These are phyloP conservation scores for Anastrepha ludens DNA, from an alignment of 1,140 invertebrate genomes.

Conservation along the genomic window DNA sequence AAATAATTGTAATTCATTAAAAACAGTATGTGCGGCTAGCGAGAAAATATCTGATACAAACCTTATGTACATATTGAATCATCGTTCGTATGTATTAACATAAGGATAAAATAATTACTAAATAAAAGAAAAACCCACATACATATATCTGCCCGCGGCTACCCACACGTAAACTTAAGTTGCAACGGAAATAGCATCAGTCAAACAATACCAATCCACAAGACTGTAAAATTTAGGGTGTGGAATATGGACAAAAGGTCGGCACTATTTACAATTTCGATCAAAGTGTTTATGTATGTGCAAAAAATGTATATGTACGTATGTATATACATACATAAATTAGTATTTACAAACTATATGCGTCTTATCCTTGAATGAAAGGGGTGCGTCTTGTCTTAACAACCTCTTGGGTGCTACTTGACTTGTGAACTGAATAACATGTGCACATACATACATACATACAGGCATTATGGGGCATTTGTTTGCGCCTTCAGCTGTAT, in stretches of 20 bases:
- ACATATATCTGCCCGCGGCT: background rate
- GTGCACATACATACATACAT: background rate
- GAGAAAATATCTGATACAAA: too few species aligned
- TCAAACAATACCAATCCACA: background rate
- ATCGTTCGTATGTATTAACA: background rate
- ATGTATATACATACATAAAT: background rate
- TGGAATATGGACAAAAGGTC: background rate
- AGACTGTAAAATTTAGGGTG: slow-evolving; percentile 2
- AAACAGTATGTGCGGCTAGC: background rate
- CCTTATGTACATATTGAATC: background rate
- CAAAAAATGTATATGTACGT: background rate
- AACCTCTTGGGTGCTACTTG: slow-evolving; percentile 29
- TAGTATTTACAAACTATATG: background rate
- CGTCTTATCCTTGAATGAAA: slow-evolving; percentile 41
- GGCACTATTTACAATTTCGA: slow-evolving; percentile 31
- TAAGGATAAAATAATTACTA: background rate
- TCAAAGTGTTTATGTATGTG: background rate
- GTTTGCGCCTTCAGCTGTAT: slow-evolving; percentile 1
- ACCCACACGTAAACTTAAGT: background rate
- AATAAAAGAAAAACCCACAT: background rate
- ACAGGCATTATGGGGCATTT: background rate
- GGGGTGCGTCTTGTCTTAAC: slow-evolving; percentile 34
- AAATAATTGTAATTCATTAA: background rate
- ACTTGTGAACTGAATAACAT: background rate
- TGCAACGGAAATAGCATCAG: slow-evolving; percentile 45